Conservation (phyloP, 2,888 invertebrate species). For the Drosophila testacea region DNA sequence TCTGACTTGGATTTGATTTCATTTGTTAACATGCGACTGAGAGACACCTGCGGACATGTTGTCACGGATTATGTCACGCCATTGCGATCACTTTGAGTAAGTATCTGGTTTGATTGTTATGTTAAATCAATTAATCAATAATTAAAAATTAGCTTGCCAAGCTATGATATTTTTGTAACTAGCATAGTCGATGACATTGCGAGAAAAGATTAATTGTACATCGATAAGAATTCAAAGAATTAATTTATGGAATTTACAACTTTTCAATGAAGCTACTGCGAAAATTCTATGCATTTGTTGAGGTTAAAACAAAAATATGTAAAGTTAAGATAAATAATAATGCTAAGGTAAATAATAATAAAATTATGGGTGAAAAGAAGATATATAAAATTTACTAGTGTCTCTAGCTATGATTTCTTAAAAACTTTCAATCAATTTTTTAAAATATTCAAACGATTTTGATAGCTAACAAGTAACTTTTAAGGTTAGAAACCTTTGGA, state of each 20-base stretch:
- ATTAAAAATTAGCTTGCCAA: slow-evolving; percentile 37
- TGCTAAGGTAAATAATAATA: no score
- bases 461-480: background rate
- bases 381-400: no score
- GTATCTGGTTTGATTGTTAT: slow-evolving; percentile 34
- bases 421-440: no score
- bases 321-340: no score
- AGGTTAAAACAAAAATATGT: background rate
- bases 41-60: slow-evolving; percentile 41
- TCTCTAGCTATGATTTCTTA: no score
- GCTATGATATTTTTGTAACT: slow-evolving; percentile 1
- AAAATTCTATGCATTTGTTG: background rate
- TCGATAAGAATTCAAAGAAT: slow-evolving; percentile 9
- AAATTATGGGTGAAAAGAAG: no score
- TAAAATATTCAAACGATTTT: no score
- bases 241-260: slow-evolving; percentile 15
- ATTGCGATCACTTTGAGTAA: slow-evolving; percentile 35
- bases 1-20: slow-evolving; percentile 15
- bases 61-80: slow-evolving; percentile 48
- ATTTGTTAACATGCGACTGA: slow-evolving; percentile 20
- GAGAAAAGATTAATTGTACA: slow-evolving; percentile 7
- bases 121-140: slow-evolving; percentile 58
- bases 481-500: background rate
- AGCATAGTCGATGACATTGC: slow-evolving; percentile 41
- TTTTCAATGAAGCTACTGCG: background rate